phyloP scores from a whole-genome alignment of 2,113 vertebrate species.

The Chionodraco myersi region DNA sequence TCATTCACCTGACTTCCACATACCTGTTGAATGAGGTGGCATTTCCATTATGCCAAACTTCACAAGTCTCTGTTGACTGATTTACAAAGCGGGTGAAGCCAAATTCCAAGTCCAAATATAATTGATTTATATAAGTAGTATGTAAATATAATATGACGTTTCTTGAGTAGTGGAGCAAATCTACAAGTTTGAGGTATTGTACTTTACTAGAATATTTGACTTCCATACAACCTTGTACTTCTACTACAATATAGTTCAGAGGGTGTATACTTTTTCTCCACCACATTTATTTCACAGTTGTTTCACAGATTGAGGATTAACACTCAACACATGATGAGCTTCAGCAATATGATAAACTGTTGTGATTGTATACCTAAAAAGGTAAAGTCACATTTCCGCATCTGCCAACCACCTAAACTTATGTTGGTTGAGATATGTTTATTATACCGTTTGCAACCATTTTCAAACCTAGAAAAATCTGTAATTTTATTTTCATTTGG shows the following conservation, averaged over 20 bases:
- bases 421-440: too few relatives aligned
- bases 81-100: slow-evolving; percentile 10
- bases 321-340: neutral
- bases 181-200: neutral
- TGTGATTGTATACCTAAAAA: too few relatives aligned
- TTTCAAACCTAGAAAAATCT: too few relatives aligned
- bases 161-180: neutral
- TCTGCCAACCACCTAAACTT: too few relatives aligned
- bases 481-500: too few relatives aligned
- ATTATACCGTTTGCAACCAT: too few relatives aligned
- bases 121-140: neutral
- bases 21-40: slow-evolving; percentile 48
- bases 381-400: too few relatives aligned
- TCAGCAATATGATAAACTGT: neutral
- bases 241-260: too few relatives aligned
- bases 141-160: neutral
- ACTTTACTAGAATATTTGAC: neutral
- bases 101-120: slow-evolving; percentile 2
- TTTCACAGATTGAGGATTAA: neutral
- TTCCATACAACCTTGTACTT: neutral
- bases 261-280: neutral
- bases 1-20: slow-evolving; percentile 55
- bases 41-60: slow-evolving; percentile 44
- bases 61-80: slow-evolving; percentile 12
- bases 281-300: neutral